A percentile compares a stretch with the other conserved stretches of the same genome.
These are phyloP conservation scores for Chlamydotis undulata DNA, from an alignment of 2,113 vertebrate species.

Conservation along the genomic window DNA sequence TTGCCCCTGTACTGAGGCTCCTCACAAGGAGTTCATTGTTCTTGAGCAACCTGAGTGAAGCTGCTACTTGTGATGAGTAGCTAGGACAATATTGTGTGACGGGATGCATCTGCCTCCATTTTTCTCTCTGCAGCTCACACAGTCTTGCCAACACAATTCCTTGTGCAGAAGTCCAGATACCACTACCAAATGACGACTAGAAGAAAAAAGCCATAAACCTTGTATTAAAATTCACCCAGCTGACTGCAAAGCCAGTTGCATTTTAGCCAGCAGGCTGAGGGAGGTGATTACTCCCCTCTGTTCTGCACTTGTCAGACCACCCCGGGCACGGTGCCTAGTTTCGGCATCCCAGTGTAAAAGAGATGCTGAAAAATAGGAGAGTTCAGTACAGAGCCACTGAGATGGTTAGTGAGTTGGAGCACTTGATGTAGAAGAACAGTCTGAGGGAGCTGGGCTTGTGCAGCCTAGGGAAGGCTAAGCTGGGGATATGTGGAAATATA, in stretches of 20 bases:
- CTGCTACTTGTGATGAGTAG: not conserved
- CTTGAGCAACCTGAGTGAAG: not conserved
- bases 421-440: not conserved
- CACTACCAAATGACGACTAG: not conserved
- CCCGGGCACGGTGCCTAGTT: not conserved
- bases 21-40: not conserved
- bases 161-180: not conserved
- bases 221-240: not conserved
- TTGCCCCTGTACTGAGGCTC: not conserved
- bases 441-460: not conserved
- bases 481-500: not conserved
- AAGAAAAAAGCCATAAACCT: fast-evolving
- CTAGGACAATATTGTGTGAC: not conserved
- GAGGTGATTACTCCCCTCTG: not conserved
- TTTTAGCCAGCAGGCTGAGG: not conserved
- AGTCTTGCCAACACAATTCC: not conserved
- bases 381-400: not conserved
- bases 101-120: not conserved
- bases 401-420: not conserved
- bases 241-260: not conserved
- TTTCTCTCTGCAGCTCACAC: not conserved
- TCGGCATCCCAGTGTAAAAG: not conserved
- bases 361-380: not conserved
- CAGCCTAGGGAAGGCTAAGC: not conserved
- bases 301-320: not conserved